Evolutionary conservation across 1,140 invertebrate species (phyloP), one percentile per base, ranked within the genome.

Genomic region (Orussus abietinus): DNA sequence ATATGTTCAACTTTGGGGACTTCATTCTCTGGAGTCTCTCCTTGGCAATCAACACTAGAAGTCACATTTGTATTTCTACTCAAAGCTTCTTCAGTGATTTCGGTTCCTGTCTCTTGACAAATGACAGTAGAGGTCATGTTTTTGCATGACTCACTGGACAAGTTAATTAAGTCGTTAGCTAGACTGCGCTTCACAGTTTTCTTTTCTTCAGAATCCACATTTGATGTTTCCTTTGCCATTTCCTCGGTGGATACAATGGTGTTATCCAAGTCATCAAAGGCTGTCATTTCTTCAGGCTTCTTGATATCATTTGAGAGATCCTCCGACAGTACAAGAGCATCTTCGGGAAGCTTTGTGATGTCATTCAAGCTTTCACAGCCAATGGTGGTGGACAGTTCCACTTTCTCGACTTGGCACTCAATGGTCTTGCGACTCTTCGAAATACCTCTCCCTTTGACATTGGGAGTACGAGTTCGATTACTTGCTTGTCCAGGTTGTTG

Each of bases 351-450:
- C 18, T 45, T 47, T 25, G 41, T 53, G 3, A 17, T 21, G 22
- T 32, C 36, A 3, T 42, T 47, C 31, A 7, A 4, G 9, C 13
- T 17, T 20, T 20, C 13, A 15, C 10, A 20, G 13, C 18, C 13
- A 17, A 6, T n/a, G 13, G 21, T 19, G 11, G 0, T 15, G 18
- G 11, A 19, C 21, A n/a, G 15, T 36, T 6, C 15, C 15, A 7
- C n/a, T 15, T 7, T 11, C 17, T 13, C 18, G 6, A 20, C 15
- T 21, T 17, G n/a, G 42, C 38, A 15, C 42, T 44, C 44, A 48
- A 48, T 15, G 45, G 47, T 46, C 48, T 50, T 25, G 51, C 44
- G 0, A 49, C 21, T 44, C 36, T 38, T 15, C n/a, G n/a, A n/a
- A n/a, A n/a, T n/a, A n/a, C n/a, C n/a, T n/a, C n/a, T n/a, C n/a